Percentiles rank a stretch among this genome's conserved stretches.
phyloP scores from a whole-genome alignment of 2,797 vertebrate genomes.

The Mionectes olivaceus region DNA sequence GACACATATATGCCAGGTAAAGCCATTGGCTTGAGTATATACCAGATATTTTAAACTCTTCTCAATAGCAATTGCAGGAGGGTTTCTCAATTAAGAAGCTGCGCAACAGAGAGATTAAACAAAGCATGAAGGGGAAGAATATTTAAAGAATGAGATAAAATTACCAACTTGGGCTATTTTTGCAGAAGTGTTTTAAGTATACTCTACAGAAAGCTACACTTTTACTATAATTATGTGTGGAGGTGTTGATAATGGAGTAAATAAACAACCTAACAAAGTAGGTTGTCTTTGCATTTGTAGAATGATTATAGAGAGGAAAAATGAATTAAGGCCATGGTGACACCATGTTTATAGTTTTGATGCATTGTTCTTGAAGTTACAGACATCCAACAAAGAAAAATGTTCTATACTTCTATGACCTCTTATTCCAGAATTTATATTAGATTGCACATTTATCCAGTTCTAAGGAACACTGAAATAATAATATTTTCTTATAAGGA shows the following conservation, averaged over 20 bases:
- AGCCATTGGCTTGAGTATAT: neutral
- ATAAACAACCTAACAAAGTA: neutral
- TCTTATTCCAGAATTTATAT: neutral
- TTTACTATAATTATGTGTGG: neutral
- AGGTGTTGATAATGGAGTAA: neutral
- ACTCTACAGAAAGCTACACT: neutral
- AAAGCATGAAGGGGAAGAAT: neutral
- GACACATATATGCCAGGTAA: neutral
- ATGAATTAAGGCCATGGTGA: neutral
- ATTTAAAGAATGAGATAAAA: neutral
- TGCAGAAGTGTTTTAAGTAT: neutral
- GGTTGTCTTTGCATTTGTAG: neutral
- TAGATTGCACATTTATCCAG: neutral
- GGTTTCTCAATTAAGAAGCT: neutral
- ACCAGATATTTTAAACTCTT: neutral
- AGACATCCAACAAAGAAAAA: neutral
- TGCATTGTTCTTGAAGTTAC: neutral
- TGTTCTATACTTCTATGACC: neutral
- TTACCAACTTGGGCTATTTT: rapidly evolving
- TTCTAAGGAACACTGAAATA: neutral
- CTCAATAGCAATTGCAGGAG: neutral
- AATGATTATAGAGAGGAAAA: neutral
- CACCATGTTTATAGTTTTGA: neutral
- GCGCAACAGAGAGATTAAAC: neutral
- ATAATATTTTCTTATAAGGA: neutral